These are phyloP conservation scores for Psittacula cyanocephala DNA, from an alignment of 2,113 vertebrate genomes.

Conservation along the genomic window DNA sequence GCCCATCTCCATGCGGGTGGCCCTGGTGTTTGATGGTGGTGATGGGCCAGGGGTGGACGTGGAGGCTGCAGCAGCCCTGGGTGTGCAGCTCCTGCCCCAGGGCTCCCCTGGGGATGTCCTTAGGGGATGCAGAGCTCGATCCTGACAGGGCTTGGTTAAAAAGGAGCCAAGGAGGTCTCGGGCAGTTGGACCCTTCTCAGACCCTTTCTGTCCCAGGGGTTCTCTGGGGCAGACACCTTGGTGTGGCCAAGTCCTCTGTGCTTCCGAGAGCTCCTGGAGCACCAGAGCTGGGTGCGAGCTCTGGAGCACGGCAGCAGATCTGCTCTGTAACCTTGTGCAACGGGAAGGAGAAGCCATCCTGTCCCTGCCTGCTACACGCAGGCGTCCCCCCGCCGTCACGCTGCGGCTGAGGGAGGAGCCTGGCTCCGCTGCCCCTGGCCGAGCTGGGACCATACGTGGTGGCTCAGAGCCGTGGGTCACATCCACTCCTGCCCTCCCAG, in stretches of 20 bases:
- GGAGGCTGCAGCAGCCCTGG: background rate
- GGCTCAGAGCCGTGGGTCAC: background rate
- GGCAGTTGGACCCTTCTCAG: background rate
- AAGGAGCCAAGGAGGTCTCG: background rate
- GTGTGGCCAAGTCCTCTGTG: background rate
- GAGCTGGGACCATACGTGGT: background rate
- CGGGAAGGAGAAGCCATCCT: background rate
- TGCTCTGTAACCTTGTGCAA: background rate
- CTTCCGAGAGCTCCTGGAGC: background rate
- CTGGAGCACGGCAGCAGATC: background rate
- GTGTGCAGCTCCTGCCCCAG: background rate
- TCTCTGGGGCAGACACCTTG: rapidly evolving
- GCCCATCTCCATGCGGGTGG: rapidly evolving
- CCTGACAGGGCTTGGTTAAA: background rate
- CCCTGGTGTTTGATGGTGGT: rapidly evolving
- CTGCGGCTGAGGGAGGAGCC: background rate
- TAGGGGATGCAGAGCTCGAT: background rate
- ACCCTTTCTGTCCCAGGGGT: rapidly evolving
- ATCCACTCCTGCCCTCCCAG: background rate
- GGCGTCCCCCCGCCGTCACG: background rate
- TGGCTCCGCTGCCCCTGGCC: background rate
- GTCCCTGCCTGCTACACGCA: background rate
- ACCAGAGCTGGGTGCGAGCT: rapidly evolving
- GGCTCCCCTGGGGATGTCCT: rapidly evolving
- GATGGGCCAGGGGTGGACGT: rapidly evolving